Conservation (phyloP, 2,888 invertebrate species). For the Meliscaeva auricollis region DNA sequence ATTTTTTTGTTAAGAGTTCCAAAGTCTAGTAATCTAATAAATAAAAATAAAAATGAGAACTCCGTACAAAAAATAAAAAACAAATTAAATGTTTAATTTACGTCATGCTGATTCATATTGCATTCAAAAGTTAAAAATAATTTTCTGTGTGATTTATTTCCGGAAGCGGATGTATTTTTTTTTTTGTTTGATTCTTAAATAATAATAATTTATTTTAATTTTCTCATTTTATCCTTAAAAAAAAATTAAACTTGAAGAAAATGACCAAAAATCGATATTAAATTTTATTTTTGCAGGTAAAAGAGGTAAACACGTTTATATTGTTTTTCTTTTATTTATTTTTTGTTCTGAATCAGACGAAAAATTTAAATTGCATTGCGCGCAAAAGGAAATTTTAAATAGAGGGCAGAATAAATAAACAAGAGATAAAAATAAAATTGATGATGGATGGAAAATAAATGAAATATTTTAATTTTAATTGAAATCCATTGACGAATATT, state of each 20-base stretch:
- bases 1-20: no score
- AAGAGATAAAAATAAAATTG: background rate
- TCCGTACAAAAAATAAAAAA: no score
- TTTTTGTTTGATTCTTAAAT: no score
- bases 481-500: background rate
- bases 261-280: background rate
- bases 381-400: slow-evolving; percentile 4
- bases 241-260: background rate
- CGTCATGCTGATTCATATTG: no score
- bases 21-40: no score
- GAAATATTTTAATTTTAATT: slow-evolving; percentile 1
- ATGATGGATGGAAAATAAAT: background rate
- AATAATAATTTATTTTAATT: background rate
- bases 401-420: background rate
- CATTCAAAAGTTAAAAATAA: background rate
- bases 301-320: background rate
- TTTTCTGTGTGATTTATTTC: background rate
- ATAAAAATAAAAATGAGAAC: no score
- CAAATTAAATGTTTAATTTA: no score
- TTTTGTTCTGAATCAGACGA: background rate
- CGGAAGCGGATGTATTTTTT: no score
- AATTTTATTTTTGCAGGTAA: background rate
- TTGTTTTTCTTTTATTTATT: no score
- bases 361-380: background rate
- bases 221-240: no score